phyloP scores from a whole-genome alignment of 2,797 vertebrate species.

The Artibeus lituratus region DNA sequence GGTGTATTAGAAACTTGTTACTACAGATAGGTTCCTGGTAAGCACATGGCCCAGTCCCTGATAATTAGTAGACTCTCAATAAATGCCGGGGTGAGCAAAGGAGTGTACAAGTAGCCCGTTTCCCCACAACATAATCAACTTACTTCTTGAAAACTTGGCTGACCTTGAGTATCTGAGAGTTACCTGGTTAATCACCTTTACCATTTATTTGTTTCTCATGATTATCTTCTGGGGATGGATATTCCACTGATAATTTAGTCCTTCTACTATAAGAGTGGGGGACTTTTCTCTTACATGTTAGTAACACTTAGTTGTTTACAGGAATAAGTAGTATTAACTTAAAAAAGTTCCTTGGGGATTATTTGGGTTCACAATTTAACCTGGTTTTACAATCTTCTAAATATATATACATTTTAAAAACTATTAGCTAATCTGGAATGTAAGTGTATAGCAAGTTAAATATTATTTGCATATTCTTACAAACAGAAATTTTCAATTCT shows the following conservation, averaged over 20 bases:
- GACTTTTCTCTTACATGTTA: constrained; percentile 1
- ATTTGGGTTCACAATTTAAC: not conserved
- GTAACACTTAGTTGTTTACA: not conserved
- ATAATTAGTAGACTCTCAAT: not conserved
- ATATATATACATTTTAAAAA: not conserved
- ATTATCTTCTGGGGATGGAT: not conserved
- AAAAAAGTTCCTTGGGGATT: not conserved
- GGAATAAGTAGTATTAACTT: not conserved
- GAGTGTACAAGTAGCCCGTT: not conserved
- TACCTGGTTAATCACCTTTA: not conserved
- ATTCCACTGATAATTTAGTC: not conserved
- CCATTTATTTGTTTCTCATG: not conserved
- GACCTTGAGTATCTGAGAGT: not conserved
- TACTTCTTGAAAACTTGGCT: not conserved
- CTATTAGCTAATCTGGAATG: not conserved
- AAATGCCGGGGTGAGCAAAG: not conserved
- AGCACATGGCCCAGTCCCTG: not conserved
- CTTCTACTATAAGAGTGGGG: not conserved
- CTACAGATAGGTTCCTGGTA: not conserved
- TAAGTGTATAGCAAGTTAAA: not conserved
- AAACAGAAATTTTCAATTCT: not conserved
- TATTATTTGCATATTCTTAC: not conserved
- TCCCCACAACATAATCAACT: not conserved
- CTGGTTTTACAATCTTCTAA: not conserved
- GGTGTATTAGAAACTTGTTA: not conserved